Evolutionary conservation across 1,140 invertebrate genomes (phyloP).

Genomic region (Apis mellifera): Amel_HAv3.1 CM009939.2:8131001-8131500

Average conservation of each 20-base stretch:
- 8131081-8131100: neutral
- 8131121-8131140: no score
- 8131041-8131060: slow-evolving; percentile 8
- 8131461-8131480: no score
- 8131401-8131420: neutral
- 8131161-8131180: no score
- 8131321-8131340: slow-evolving; percentile 35
- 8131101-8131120: neutral
- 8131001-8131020: neutral
- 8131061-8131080: neutral
- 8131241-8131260: slow-evolving; percentile 65
- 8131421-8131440: neutral
- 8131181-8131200: slow-evolving; percentile 22
- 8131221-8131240: slow-evolving; percentile 68
- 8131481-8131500: neutral
- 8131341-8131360: neutral
- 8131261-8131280: slow-evolving; percentile 39
- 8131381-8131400: slow-evolving; percentile 5
- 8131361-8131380: neutral
- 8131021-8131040: slow-evolving; percentile 4
- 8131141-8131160: no score
- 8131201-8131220: slow-evolving; percentile 61
- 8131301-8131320: slow-evolving; percentile 50
- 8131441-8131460: neutral
- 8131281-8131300: slow-evolving; percentile 49